Evolutionary conservation across 1,140 invertebrate genomes (phyloP), one percentile per base, ranked within the genome.

Genomic region (Lasaia peninsularis): DNA sequence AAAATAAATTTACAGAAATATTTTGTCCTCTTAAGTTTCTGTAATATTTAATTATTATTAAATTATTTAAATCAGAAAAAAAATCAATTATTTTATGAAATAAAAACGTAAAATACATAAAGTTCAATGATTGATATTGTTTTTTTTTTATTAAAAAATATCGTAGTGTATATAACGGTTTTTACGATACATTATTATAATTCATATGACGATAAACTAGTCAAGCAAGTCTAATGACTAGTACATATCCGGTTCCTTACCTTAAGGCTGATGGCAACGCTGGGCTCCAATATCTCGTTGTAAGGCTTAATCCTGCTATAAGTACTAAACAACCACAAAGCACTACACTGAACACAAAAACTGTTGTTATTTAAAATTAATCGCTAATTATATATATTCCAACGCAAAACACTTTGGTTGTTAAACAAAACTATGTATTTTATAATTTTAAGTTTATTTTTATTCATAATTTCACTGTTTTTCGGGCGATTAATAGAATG

Each of bases 181-280:
- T 54, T 37, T 8, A 31, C 14, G 28, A 59, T 28, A 53, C 4
- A 34, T 34, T 10, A 34, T 34, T 34, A 2, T 34, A n/a, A 34
- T 34, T 10, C 18, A 62, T 60, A 62, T 56, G 52, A 52, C 63
- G 61, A 59, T 73, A 71, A 81, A 85, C 80, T 79, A 82, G 80
- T 79, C 75, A 56, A 71, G 64, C 80, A 44, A 73, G 67, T 73
- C 80, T 77, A 79, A 53, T 67, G 21, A 63, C 64, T 57, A 57
- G 70, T 74, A 73, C 63, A 78, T 83, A 86, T 87, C 80, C 81
- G 78, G 81, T 83, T 85, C 61, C 75, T 68, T 87, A 87, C 84
- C 84, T 87, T 87, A 18, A 48, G 79, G 78, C 78, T 79, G 73
- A 67, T 71, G 69, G 72, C 73, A 77, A 77, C 40, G 20, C 40